Evolutionary conservation across 2,888 invertebrate species (phyloP).

Genomic region (Drosophila birchii): DNA sequence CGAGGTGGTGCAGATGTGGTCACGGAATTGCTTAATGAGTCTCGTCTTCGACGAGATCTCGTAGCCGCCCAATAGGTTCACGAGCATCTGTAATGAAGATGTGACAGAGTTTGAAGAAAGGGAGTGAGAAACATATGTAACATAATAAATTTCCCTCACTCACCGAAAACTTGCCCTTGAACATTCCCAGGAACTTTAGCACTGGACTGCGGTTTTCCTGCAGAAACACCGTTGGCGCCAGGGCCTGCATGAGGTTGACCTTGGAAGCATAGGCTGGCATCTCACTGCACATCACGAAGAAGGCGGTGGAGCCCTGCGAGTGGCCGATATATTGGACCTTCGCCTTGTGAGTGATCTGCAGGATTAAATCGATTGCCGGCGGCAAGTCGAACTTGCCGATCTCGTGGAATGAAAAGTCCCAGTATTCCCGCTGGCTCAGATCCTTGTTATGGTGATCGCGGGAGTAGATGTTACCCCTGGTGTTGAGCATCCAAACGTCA

Average conservation of each 20-base stretch:
- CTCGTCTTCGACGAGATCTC: constrained; percentile 33
- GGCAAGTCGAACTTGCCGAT: constrained; percentile 59
- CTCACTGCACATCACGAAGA: constrained; percentile 63
- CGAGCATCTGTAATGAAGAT: constrained; percentile 32
- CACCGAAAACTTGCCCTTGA: constrained; percentile 46
- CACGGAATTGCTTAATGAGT: constrained; percentile 44
- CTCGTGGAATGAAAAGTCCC: constrained; percentile 64
- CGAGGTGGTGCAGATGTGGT: constrained; percentile 40
- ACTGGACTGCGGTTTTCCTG: constrained; percentile 50
- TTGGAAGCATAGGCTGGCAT: constrained; percentile 38
- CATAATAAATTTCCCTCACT: constrained; percentile 4
- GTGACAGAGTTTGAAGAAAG: not conserved
- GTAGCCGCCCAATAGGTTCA: constrained; percentile 54
- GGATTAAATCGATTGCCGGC: constrained; percentile 40
- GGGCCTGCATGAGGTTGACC: constrained; percentile 56
- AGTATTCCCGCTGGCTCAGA: constrained; percentile 17
- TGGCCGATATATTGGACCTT: constrained; percentile 60
- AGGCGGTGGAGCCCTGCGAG: constrained; percentile 58
- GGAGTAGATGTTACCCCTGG: constrained; percentile 60
- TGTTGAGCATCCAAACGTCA: constrained; percentile 63
- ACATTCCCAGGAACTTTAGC: constrained; percentile 49
- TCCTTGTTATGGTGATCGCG: not conserved
- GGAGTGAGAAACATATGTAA: too few species aligned
- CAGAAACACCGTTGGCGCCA: constrained; percentile 60
- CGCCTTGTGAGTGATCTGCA: not conserved